Evolutionary conservation across 2,888 invertebrate genomes (phyloP).

Genomic region (Pharmacophagus antenor): DNA sequence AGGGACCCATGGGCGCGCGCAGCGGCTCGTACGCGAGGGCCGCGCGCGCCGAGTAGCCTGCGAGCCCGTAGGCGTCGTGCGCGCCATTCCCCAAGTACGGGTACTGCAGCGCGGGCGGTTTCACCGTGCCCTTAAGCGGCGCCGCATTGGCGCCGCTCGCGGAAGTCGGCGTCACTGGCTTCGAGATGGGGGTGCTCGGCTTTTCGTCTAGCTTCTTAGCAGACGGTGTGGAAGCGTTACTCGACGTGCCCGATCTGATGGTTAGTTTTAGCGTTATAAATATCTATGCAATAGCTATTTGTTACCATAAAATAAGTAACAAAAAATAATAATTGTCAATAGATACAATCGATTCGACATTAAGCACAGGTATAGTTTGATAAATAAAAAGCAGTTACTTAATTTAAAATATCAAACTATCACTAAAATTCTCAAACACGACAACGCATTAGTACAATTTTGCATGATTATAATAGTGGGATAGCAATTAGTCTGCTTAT

Average conservation of each 20-base stretch:
- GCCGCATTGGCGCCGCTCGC: conserved; percentile 81
- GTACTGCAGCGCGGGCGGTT: conserved; percentile 83
- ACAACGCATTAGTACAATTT: background rate
- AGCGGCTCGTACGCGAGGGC: conserved; percentile 75
- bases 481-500: conserved; percentile 7
- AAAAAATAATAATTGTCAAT: no score
- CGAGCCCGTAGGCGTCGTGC: conserved; percentile 74
- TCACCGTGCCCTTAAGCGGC: conserved; percentile 79
- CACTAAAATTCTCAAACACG: no score
- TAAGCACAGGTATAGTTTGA: no score
- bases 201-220: conserved; percentile 93
- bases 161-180: conserved; percentile 92
- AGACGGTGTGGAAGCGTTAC: conserved; percentile 94
- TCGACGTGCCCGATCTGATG: conserved; percentile 89
- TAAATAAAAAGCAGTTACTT: no score
- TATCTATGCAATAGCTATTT: no score
- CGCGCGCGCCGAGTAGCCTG: conserved; percentile 75
- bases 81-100: conserved; percentile 81
- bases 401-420: no score
- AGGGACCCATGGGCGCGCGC: conserved; percentile 74
- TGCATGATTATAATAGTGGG: conserved; percentile 5
- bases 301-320: no score
- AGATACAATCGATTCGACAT: no score
- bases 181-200: conserved; percentile 94
- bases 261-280: background rate